These are phyloP conservation scores for Scaptomyza polygonia DNA, from an alignment of 2,888 invertebrate species.

Conservation along the genomic window DNA sequence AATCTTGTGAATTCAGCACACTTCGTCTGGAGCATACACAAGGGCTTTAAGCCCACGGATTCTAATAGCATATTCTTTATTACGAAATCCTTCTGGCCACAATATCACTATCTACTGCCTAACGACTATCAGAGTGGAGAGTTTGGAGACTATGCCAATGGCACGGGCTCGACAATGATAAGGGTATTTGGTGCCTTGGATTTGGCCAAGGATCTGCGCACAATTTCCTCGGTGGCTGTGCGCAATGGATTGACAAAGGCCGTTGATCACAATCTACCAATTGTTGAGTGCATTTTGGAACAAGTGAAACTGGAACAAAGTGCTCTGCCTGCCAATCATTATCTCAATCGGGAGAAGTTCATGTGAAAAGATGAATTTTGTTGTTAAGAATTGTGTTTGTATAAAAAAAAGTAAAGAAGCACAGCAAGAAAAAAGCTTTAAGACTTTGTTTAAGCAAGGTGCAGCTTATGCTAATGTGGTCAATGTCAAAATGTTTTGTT, in stretches of 20 bases:
- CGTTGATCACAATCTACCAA: slow-evolving; percentile 86
- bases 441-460: slow-evolving; percentile 48
- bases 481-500: not conserved
- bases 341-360: slow-evolving; percentile 84
- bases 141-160: slow-evolving; percentile 89
- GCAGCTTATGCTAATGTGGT: slow-evolving; percentile 6
- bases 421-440: slow-evolving; percentile 20
- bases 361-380: slow-evolving; percentile 60
- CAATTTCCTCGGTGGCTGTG: slow-evolving; percentile 87
- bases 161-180: slow-evolving; percentile 88
- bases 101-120: slow-evolving; percentile 91
- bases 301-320: slow-evolving; percentile 83
- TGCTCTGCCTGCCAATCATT: slow-evolving; percentile 85
- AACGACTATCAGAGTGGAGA: slow-evolving; percentile 93
- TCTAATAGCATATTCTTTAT: slow-evolving; percentile 91
- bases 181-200: slow-evolving; percentile 89
- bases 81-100: slow-evolving; percentile 91
- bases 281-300: slow-evolving; percentile 86
- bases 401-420: slow-evolving; percentile 34
- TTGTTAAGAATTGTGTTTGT: slow-evolving; percentile 8
- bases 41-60: slow-evolving; percentile 89
- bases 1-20: slow-evolving; percentile 91
- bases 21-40: slow-evolving; percentile 90
- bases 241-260: slow-evolving; percentile 87
- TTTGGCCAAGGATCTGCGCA: slow-evolving; percentile 87